A percentile compares a stretch with the other conserved stretches of the same genome.
Conservation (phyloP, 2,797 vertebrate species). For the Oreortyx pictus region DNA sequence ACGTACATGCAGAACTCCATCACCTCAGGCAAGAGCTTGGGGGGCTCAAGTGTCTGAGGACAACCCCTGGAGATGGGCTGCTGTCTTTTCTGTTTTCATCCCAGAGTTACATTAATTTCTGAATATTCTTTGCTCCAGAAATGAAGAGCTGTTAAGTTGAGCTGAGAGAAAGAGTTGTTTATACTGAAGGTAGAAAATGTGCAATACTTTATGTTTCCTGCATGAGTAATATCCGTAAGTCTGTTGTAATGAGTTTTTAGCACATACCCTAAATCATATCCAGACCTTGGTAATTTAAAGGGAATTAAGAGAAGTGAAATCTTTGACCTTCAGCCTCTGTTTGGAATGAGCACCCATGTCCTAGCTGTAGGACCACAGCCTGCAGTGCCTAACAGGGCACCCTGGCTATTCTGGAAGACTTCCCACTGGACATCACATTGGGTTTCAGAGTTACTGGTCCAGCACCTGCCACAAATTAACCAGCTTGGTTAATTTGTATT, state of each 20-base stretch:
- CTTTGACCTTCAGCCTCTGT: not conserved
- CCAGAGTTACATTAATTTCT: not conserved
- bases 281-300: not conserved
- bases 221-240: not conserved
- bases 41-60: not conserved
- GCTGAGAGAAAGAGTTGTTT: not conserved
- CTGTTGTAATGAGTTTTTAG: fast-evolving
- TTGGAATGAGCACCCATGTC: not conserved
- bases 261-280: not conserved
- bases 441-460: not conserved
- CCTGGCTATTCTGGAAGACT: not conserved
- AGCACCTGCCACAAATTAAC: not conserved
- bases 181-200: not conserved
- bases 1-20: not conserved
- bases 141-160: not conserved
- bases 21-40: not conserved
- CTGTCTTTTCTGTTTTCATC: not conserved
- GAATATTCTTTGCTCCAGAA: not conserved
- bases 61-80: not conserved
- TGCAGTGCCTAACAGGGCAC: not conserved
- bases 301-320: not conserved
- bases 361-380: not conserved
- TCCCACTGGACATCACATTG: not conserved
- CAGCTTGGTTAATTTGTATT: not conserved
- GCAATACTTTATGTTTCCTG: not conserved